Evolutionary conservation across 2,113 vertebrate species (phyloP).

Genomic region (Hepsetus odoe): DNA sequence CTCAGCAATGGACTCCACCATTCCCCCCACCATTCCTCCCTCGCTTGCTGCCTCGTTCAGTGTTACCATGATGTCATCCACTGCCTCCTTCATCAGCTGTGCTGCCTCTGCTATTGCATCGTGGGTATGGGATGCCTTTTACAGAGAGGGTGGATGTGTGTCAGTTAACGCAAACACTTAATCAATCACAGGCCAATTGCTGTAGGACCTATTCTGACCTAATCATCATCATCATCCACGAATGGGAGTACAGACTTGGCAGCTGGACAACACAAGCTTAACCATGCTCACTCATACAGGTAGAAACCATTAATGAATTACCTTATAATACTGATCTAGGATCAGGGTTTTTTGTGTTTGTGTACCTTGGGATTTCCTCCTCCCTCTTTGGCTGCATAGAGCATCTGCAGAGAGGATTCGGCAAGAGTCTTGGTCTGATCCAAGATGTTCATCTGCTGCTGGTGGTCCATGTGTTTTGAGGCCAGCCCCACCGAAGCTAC

Average conservation of each 20-base stretch:
- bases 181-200: not conserved
- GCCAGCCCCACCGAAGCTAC: slow-evolving; percentile 90
- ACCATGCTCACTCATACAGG: no score
- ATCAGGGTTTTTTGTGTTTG: not conserved
- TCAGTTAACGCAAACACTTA: not conserved
- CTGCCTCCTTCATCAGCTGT: slow-evolving; percentile 97
- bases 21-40: slow-evolving; percentile 94
- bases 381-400: slow-evolving; percentile 97
- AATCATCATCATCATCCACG: no score
- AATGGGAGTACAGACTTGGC: no score
- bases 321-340: no score
- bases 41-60: slow-evolving; percentile 96
- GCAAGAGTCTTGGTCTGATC: slow-evolving; percentile 97
- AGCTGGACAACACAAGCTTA: no score
- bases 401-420: slow-evolving; percentile 95
- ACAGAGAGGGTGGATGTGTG: not conserved
- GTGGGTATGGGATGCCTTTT: slow-evolving; percentile 91
- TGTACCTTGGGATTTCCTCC: slow-evolving; percentile 97
- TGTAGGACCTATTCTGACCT: not conserved
- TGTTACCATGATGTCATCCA: slow-evolving; percentile 98
- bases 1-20: slow-evolving; percentile 96
- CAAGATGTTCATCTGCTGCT: slow-evolving; percentile 96
- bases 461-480: slow-evolving; percentile 91
- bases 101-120: slow-evolving; percentile 93
- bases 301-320: no score